Conservation (phyloP, 2,113 vertebrate genomes). For the Arvicanthis niloticus region DNA sequence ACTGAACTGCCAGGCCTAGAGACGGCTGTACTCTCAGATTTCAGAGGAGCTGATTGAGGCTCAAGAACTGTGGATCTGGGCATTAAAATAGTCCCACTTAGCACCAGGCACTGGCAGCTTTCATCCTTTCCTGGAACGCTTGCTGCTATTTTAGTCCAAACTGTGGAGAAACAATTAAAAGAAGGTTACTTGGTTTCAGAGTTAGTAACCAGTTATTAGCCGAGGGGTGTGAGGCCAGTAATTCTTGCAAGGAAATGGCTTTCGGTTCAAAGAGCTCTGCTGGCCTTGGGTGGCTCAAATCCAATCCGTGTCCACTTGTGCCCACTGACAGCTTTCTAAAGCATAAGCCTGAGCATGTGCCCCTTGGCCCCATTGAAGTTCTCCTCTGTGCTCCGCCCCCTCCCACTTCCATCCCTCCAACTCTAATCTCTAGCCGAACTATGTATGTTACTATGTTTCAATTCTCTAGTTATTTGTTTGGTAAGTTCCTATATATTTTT, state of each 20-base stretch:
- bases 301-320: neutral
- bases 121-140: constrained; percentile 19
- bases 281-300: neutral
- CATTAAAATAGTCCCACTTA: constrained; percentile 56
- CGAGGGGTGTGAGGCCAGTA: neutral
- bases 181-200: neutral
- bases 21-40: constrained; percentile 24
- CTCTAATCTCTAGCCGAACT: neutral
- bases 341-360: neutral
- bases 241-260: neutral
- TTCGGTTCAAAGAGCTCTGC: neutral
- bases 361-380: neutral
- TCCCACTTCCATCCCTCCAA: neutral
- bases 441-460: neutral
- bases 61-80: constrained; percentile 24
- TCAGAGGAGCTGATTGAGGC: constrained; percentile 22
- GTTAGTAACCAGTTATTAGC: neutral
- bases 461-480: neutral
- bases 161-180: constrained; percentile 46
- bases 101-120: neutral
- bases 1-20: neutral
- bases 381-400: neutral
- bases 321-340: neutral
- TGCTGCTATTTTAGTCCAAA: constrained; percentile 25
- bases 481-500: neutral